Conservation (phyloP, 2,113 vertebrate genomes). For the Tyto alba region DNA sequence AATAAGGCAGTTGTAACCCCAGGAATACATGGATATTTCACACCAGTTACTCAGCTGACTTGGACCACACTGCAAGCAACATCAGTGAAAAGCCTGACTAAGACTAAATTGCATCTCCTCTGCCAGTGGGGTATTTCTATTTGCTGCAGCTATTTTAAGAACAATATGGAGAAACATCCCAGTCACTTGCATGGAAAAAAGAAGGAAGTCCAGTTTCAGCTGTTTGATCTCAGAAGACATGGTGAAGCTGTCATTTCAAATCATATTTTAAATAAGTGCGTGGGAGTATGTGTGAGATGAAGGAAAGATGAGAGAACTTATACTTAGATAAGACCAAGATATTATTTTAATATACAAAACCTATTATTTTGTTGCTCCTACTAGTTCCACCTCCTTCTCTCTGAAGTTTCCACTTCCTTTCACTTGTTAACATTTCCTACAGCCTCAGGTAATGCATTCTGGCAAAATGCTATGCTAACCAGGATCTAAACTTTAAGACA, state of each 20-base stretch:
- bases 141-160: background rate
- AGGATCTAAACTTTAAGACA: background rate
- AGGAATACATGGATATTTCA: background rate
- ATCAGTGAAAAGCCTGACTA: background rate
- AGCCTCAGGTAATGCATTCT: background rate
- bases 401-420: background rate
- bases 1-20: background rate
- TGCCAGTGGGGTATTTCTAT: background rate
- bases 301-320: background rate
- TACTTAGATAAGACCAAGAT: background rate
- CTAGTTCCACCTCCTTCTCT: background rate
- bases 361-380: background rate
- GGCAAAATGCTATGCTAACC: background rate
- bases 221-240: background rate
- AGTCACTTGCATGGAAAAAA: background rate
- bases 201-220: background rate
- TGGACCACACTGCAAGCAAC: background rate
- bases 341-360: background rate
- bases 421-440: background rate
- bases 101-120: accelerated
- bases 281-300: background rate
- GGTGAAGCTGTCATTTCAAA: background rate
- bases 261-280: background rate
- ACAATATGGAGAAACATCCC: background rate
- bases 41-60: background rate